These are phyloP conservation scores for Cryptotis parvus DNA, from an alignment of 2,113 vertebrate genomes.

Conservation along the genomic window DNA sequence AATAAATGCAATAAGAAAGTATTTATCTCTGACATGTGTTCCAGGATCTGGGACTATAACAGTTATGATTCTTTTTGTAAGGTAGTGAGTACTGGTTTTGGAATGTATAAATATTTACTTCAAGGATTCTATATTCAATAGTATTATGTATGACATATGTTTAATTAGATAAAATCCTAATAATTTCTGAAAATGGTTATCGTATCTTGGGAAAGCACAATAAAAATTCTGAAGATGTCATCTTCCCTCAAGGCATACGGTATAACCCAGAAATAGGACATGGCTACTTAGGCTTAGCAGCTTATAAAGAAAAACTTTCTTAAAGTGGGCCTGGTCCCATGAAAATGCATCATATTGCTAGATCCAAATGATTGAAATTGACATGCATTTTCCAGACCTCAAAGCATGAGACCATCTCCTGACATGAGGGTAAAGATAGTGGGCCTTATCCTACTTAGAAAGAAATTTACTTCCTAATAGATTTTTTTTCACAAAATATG, in stretches of 20 bases:
- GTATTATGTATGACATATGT: neutral
- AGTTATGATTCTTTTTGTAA: neutral
- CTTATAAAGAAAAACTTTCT: neutral
- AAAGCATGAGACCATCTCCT: neutral
- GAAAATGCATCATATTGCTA: neutral
- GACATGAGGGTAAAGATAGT: neutral
- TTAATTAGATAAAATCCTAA: neutral
- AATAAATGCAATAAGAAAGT: too few relatives aligned
- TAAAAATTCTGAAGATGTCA: neutral
- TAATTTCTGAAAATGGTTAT: neutral
- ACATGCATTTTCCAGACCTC: neutral
- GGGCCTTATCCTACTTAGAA: neutral
- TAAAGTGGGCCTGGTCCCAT: neutral
- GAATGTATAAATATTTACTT: neutral
- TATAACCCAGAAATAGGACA: neutral
- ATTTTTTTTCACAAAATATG: neutral
- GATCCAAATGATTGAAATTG: neutral
- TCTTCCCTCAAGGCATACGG: neutral
- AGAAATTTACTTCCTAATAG: neutral
- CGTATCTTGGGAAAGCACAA: neutral
- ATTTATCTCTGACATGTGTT: neutral
- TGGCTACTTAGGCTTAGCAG: accelerated
- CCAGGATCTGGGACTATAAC: accelerated
- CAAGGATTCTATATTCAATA: neutral
- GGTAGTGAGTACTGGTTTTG: neutral